phyloP scores from a whole-genome alignment of 2,113 vertebrate genomes.

The Penelope pileata region DNA sequence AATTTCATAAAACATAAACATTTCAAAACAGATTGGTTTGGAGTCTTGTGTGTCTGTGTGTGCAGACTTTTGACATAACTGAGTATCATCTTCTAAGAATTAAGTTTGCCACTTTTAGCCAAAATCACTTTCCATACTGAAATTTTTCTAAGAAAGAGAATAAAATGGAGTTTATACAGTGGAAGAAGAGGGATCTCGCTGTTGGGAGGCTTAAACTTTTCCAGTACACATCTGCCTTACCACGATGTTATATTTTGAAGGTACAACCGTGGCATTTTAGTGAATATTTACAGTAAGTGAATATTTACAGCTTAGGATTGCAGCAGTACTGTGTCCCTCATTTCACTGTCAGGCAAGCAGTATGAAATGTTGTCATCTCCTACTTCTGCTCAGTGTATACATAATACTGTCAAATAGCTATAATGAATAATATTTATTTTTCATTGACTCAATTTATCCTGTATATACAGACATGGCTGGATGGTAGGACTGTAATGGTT shows the following conservation, averaged over 20 bases:
- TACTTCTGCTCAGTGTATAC: background rate
- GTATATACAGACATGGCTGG: background rate
- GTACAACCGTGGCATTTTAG: background rate
- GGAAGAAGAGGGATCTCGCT: background rate
- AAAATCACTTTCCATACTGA: background rate
- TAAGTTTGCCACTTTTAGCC: background rate
- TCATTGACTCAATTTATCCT: background rate
- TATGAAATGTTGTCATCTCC: background rate
- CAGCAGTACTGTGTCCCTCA: background rate
- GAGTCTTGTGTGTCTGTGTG: background rate
- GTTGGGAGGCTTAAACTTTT: background rate
- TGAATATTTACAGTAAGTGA: no score
- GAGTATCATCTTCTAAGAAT: background rate
- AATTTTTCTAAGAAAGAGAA: background rate
- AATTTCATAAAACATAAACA: background rate
- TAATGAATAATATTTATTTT: background rate
- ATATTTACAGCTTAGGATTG: background rate
- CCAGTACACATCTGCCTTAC: background rate
- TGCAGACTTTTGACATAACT: background rate
- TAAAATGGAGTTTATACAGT: background rate
- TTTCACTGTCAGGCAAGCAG: background rate
- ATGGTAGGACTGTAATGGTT: background rate
- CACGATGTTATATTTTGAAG: background rate
- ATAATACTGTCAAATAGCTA: background rate
- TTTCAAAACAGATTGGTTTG: background rate